Evolutionary conservation across 2,113 vertebrate genomes (phyloP), one percentile per base, ranked within the genome.

Genomic region (Neolamprologus ventralis): DNA sequence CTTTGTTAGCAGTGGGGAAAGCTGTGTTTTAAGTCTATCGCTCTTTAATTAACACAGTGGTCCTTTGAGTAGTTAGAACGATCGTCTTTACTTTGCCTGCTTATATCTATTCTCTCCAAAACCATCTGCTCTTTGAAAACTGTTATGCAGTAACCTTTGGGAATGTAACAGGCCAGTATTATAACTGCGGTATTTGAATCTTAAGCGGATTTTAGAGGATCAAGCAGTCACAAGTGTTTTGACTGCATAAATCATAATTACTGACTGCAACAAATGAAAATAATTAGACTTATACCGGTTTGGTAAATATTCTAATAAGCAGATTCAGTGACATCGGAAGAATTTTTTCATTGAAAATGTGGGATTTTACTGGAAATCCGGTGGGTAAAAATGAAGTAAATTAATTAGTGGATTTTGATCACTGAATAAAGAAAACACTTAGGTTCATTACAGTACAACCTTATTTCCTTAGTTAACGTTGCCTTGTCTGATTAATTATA

Each of bases 181-280:
- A 12, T 7, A 57, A 82, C 58, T 80, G 53, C n/a, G 10, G 10
- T 49, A 9, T 86, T 19, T 68, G n/a, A 21, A 83, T 82, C 71
- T 85, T 42, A 37, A 85, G 73, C 79, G 75, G 83, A 88, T 86
- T 88, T 53, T 45, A 79, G 49, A 83, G 80, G 83, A 87, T 87
- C 80, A 83, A 80, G 49, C 49, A 13, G 57, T 81, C 86, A 63
- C 71, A 58, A 86, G 65, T 79, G 37, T 86, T 86, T 68, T 73
- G 40, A 80, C 45, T 49, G 73, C 73, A 78, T n/a, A 51, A 86
- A 47, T 75, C n/a, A 54, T 54, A 84, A 51, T 78, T 23, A 84
- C 40, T 3, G 85, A 33, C 63, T 84, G 40, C 37, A 28, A n/a
- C n/a, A 58, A 57, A 86, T 84, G 3, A 6, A 65, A 47, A 85